A percentile compares a stretch with the other conserved stretches of the same genome.
phyloP scores from a whole-genome alignment of 2,797 vertebrate genomes.

The Arremon brunneinucha region DNA sequence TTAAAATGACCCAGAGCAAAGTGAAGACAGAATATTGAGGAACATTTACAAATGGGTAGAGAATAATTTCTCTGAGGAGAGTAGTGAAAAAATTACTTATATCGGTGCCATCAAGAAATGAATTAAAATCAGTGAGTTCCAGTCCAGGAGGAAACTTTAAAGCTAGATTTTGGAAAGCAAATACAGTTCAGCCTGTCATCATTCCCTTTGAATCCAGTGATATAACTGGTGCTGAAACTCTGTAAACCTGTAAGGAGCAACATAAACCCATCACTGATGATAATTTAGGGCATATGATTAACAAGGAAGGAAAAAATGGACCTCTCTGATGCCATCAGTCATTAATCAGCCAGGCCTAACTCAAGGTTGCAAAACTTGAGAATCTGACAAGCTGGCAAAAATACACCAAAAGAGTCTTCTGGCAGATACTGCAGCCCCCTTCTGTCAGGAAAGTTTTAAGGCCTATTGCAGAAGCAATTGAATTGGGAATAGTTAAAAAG shows the following conservation, averaged over 20 bases:
- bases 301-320: not conserved
- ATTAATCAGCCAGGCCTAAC: not conserved
- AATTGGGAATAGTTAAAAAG: not conserved
- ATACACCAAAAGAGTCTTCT: not conserved
- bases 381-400: not conserved
- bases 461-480: not conserved
- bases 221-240: not conserved
- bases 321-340: not conserved
- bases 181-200: not conserved
- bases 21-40: not conserved
- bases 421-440: not conserved
- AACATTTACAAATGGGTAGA: not conserved
- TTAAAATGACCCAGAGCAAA: not conserved
- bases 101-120: not conserved
- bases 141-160: not conserved
- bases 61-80: not conserved
- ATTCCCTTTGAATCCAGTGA: not conserved
- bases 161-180: not conserved
- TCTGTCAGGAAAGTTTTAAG: not conserved
- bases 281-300: not conserved
- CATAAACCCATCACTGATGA: not conserved
- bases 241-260: not conserved
- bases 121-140: not conserved
- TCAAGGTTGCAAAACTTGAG: not conserved
- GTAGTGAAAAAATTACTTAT: not conserved